phyloP scores from a whole-genome alignment of 2,113 vertebrate species.

The Uropsilus gracilis region DNA sequence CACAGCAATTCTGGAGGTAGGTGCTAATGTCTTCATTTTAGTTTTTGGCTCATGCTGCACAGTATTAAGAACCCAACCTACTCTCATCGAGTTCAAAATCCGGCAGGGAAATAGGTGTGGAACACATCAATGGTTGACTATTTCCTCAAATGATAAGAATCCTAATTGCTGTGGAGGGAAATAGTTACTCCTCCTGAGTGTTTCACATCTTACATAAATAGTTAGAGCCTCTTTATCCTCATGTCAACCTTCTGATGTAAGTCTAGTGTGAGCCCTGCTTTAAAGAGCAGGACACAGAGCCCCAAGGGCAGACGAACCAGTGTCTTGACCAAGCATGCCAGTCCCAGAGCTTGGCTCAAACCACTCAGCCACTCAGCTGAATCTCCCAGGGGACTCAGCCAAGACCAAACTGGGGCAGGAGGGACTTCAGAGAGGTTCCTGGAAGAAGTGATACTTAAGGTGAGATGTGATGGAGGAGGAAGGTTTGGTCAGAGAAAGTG shows the following conservation, averaged over 20 bases:
- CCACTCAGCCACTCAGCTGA: too few species aligned
- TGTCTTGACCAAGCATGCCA: not conserved
- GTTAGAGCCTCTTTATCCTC: not conserved
- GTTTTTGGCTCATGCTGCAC: not conserved
- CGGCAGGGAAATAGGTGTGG: not conserved
- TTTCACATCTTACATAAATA: not conserved
- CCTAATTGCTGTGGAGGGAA: not conserved
- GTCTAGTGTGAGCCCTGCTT: not conserved
- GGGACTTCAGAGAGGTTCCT: not conserved
- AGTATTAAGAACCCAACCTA: not conserved
- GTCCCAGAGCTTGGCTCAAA: not conserved
- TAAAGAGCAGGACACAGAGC: not conserved
- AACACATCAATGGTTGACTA: not conserved
- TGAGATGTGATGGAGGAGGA: not conserved
- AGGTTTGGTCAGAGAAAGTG: not conserved
- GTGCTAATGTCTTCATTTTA: not conserved
- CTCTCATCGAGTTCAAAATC: not conserved
- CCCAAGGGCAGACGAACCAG: not conserved
- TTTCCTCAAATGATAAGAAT: not conserved
- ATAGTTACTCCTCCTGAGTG: not conserved
- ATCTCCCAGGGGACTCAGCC: too few species aligned
- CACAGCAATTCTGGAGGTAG: not conserved
- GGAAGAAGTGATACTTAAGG: not conserved
- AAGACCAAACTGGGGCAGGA: not conserved
- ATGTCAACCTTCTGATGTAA: too few species aligned